Percentiles rank a stretch among this genome's conserved stretches.
phyloP scores from a whole-genome alignment of 1,140 invertebrate species.

The Gryllus bimaculatus region DNA sequence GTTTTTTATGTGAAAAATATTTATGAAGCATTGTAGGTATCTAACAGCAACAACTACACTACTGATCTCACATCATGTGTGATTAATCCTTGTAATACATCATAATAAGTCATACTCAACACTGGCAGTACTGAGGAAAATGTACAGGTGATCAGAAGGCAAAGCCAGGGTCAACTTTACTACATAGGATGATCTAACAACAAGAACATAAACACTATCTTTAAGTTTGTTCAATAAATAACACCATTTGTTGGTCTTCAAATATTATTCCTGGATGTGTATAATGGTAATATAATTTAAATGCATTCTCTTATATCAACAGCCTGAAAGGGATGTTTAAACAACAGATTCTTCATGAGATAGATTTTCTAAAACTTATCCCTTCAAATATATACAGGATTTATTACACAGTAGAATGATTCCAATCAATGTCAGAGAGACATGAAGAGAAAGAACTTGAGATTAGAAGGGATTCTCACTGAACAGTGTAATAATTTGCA shows the following conservation, averaged over 20 bases:
- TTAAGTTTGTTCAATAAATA: conserved; percentile 3
- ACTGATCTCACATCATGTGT: no score
- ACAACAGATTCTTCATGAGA: background rate
- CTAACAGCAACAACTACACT: background rate
- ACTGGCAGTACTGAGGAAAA: background rate
- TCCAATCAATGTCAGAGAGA: background rate
- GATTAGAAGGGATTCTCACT: background rate
- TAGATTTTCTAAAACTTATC: background rate
- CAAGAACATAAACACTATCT: background rate
- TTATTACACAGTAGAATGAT: background rate
- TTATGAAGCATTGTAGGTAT: background rate
- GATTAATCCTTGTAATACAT: background rate
- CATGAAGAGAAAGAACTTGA: background rate
- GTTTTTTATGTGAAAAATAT: background rate
- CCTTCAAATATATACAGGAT: background rate
- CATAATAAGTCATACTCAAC: background rate
- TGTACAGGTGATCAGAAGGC: background rate
- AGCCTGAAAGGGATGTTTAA: background rate
- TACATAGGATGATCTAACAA: background rate
- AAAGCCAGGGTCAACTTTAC: background rate
- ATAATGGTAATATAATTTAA: conserved; percentile 6
- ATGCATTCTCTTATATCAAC: background rate
- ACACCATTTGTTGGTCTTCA: background rate
- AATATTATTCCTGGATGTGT: conserved; percentile 1
- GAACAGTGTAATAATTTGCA: background rate